These are phyloP conservation scores for Thalpophila matura DNA, from an alignment of 2,888 invertebrate species.

Conservation along the genomic window DNA sequence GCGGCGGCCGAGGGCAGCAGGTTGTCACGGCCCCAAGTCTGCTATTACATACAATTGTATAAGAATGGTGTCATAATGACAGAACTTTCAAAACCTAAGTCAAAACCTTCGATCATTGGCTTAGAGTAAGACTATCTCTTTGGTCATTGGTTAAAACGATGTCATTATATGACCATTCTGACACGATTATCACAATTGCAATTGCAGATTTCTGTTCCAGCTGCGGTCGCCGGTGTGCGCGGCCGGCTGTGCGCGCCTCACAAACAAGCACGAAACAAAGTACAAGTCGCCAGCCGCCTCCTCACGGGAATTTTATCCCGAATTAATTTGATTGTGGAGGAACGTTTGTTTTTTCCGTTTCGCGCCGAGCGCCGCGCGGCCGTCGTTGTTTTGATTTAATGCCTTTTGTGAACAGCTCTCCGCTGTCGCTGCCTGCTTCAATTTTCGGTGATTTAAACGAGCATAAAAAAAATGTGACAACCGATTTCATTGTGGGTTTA, in stretches of 20 bases:
- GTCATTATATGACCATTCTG: too few species aligned
- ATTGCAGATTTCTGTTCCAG: too few species aligned
- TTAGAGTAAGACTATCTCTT: too few species aligned
- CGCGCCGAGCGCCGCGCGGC: constrained; percentile 8
- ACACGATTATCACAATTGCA: too few species aligned
- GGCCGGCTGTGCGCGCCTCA: constrained; percentile 3
- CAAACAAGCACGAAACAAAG: constrained; percentile 43
- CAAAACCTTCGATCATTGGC: too few species aligned
- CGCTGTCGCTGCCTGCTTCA: constrained; percentile 5
- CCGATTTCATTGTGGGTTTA: background rate
- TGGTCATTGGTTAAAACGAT: too few species aligned
- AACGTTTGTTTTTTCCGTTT: constrained; percentile 24
- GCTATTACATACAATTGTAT: too few species aligned
- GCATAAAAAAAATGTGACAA: constrained; percentile 1
- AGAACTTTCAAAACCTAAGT: too few species aligned
- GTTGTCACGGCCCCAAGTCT: too few species aligned
- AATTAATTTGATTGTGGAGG: constrained; percentile 48
- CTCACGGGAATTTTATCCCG: constrained; percentile 40
- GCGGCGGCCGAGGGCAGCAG: background rate
- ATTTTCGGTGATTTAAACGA: background rate
- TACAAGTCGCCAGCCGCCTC: constrained; percentile 7
- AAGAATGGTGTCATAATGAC: too few species aligned
- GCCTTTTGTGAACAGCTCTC: constrained; percentile 31
- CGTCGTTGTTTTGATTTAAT: constrained; percentile 52
- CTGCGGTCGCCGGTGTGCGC: background rate